These are phyloP conservation scores for Diarsia brunnea DNA, from an alignment of 2,888 invertebrate genomes.

Conservation along the genomic window DNA sequence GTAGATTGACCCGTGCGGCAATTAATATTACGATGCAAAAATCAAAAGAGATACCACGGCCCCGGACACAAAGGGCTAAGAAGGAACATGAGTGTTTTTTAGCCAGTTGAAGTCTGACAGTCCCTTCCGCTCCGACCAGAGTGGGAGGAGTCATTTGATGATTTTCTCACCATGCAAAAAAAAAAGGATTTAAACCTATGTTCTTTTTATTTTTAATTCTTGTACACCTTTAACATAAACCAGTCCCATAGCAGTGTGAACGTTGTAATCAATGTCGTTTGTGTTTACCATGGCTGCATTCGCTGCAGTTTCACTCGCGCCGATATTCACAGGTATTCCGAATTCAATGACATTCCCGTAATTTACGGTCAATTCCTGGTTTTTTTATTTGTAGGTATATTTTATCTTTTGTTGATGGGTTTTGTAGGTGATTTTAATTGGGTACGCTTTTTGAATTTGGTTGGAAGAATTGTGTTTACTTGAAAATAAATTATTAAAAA, in stretches of 20 bases:
- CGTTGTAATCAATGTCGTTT: constrained; percentile 80
- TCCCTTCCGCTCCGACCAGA: no score
- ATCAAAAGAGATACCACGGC: neutral
- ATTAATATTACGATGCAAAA: neutral
- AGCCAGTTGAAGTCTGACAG: no score
- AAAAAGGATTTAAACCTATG: no score
- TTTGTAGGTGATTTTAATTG: constrained; percentile 26
- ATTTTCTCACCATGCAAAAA: no score
- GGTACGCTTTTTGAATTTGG: neutral
- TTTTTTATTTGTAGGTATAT: constrained; percentile 19
- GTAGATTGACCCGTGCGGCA: neutral
- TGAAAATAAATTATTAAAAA: neutral
- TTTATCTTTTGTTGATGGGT: constrained; percentile 8
- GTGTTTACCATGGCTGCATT: constrained; percentile 64
- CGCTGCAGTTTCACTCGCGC: constrained; percentile 38
- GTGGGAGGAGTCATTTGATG: no score
- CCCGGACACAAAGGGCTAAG: no score
- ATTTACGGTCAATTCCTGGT: constrained; percentile 42
- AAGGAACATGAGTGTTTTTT: no score
- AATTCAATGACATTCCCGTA: constrained; percentile 40
- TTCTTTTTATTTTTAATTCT: neutral
- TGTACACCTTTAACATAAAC: constrained; percentile 50
- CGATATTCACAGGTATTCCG: constrained; percentile 52
- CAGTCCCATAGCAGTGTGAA: constrained; percentile 65
- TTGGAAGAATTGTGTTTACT: neutral